These are phyloP conservation scores for Vidua macroura DNA, from an alignment of 2,113 vertebrate species.

Conservation along the genomic window DNA sequence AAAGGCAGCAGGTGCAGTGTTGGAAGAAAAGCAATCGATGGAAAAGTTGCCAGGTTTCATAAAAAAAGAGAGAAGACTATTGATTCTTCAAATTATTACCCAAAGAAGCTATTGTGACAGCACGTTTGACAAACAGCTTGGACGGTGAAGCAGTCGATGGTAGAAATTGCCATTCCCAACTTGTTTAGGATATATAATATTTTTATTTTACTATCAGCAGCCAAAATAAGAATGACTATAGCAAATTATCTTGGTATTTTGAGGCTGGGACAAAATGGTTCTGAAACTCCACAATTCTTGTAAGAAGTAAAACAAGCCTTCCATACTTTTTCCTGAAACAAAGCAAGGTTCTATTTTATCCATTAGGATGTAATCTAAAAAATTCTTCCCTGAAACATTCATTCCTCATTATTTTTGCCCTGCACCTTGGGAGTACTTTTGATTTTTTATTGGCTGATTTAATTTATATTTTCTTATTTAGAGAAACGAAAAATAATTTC, in stretches of 20 bases:
- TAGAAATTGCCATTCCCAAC: not conserved
- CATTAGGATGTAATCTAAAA: not conserved
- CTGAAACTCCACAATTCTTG: not conserved
- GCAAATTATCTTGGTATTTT: not conserved
- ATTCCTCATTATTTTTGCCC: not conserved
- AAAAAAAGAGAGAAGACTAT: slow-evolving; percentile 12
- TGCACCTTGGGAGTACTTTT: not conserved
- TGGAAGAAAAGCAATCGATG: slow-evolving; percentile 1
- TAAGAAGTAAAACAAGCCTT: not conserved
- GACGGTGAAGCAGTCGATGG: not conserved
- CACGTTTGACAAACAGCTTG: not conserved
- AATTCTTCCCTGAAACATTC: not conserved
- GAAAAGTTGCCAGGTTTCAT: slow-evolving; percentile 41
- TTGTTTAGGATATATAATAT: slow-evolving; percentile 7
- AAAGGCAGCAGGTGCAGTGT: slow-evolving; percentile 20
- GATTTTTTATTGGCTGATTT: not conserved
- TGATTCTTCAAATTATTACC: slow-evolving; percentile 56
- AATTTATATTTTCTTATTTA: not conserved
- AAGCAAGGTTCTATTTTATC: not conserved
- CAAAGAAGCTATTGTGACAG: slow-evolving; percentile 28
- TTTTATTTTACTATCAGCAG: slow-evolving; percentile 18
- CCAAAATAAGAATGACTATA: not conserved
- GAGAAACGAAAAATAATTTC: not conserved
- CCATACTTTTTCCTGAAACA: not conserved
- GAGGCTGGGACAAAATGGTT: not conserved